Percentiles rank a stretch among this genome's conserved stretches.
Evolutionary conservation across 2,888 invertebrate species (phyloP).

Genomic region (Antheraea assamensis): DNA sequence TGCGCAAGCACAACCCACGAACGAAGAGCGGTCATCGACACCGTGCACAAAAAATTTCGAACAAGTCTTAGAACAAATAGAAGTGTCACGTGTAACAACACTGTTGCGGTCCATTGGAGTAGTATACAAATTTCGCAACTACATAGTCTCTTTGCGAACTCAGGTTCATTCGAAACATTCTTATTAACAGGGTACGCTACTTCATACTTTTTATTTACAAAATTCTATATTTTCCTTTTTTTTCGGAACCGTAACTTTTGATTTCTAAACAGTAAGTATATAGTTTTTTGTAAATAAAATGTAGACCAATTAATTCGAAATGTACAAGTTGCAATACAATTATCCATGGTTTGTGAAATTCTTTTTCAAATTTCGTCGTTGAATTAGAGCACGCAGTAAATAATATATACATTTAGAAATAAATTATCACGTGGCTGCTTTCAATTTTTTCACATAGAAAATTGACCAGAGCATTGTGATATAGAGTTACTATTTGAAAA

Average conservation of each 20-base stretch:
- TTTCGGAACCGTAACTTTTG: not conserved
- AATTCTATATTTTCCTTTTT: not conserved
- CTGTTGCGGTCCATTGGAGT: constrained; percentile 10
- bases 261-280: not conserved
- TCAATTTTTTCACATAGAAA: no score
- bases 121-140: constrained; percentile 9
- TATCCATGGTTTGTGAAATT: no score
- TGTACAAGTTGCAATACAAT: no score
- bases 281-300: no score
- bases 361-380: no score
- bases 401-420: not conserved
- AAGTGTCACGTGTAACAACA: constrained; percentile 9
- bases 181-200: not conserved
- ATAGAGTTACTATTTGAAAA: not conserved
- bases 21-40: constrained; percentile 30
- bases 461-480: no score
- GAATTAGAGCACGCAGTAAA: no score
- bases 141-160: not conserved
- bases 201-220: not conserved
- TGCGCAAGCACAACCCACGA: constrained; percentile 27
- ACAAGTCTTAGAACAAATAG: constrained; percentile 10
- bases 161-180: not conserved
- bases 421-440: not conserved
- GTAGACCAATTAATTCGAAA: no score
- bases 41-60: constrained; percentile 30